These are phyloP conservation scores for Pterois miles DNA, from an alignment of 2,797 vertebrate genomes.

Conservation along the genomic window DNA sequence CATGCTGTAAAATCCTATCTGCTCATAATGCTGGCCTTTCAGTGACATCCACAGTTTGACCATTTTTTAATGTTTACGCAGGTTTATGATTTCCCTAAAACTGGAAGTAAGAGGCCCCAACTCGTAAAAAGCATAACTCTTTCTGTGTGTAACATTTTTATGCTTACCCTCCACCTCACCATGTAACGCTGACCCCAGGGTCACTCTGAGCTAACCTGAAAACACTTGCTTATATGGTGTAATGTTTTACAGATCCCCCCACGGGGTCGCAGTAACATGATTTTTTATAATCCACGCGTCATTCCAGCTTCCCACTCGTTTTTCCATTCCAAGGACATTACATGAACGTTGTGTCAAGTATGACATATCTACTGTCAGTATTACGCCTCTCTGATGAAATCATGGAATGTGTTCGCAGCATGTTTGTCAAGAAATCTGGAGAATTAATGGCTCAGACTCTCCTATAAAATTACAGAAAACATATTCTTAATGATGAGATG, in stretches of 20 bases:
- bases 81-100: constrained; percentile 77
- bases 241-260: constrained; percentile 45
- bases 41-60: constrained; percentile 51
- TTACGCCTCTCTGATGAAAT: constrained; percentile 41
- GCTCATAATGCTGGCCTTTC: constrained; percentile 62
- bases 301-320: constrained; percentile 6
- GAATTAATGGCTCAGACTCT: constrained; percentile 36
- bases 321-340: constrained; percentile 34
- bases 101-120: constrained; percentile 67
- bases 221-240: constrained; percentile 40
- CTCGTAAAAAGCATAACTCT: constrained; percentile 66
- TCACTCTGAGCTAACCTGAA: constrained; percentile 32
- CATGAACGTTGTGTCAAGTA: constrained; percentile 35
- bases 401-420: constrained; percentile 10
- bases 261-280: background rate
- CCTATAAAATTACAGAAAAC: constrained; percentile 48
- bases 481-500: constrained; percentile 42
- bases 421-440: constrained; percentile 34
- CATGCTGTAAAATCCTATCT: constrained; percentile 72
- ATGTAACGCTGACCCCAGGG: constrained; percentile 50
- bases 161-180: constrained; percentile 47
- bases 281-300: constrained; percentile 26
- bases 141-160: constrained; percentile 64
- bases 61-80: constrained; percentile 62
- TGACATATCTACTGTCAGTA: constrained; percentile 28